Evolutionary conservation across 2,888 invertebrate genomes (phyloP).

Genomic region (Cetonia aurata): DNA sequence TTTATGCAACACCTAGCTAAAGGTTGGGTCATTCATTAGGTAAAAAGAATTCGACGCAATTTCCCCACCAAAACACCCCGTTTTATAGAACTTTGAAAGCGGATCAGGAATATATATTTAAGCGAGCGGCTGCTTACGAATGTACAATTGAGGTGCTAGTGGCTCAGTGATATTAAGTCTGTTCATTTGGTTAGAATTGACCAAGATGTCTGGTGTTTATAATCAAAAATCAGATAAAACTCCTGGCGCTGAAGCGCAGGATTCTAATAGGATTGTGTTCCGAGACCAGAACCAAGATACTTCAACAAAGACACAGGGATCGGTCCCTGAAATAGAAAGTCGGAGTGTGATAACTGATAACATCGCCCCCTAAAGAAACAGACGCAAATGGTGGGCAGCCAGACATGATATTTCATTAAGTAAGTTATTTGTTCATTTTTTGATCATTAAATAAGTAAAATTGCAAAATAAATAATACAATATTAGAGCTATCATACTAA

Average conservation of each 20-base stretch:
- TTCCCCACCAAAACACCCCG: conserved; percentile 27
- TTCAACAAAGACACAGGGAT: background rate
- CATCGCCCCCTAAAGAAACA: conserved; percentile 26
- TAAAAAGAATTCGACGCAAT: conserved; percentile 7
- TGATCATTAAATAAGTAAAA: background rate
- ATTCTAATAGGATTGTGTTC: conserved; percentile 13
- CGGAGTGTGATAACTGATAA: conserved; percentile 25
- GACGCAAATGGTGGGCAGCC: conserved; percentile 37
- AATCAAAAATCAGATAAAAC: background rate
- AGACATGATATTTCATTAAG: conserved; percentile 23
- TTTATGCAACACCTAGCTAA: background rate
- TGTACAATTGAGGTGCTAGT: background rate
- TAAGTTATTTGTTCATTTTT: conserved; percentile 26
- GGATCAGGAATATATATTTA: conserved; percentile 15
- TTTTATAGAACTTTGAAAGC: conserved; percentile 12
- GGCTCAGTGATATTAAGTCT: background rate
- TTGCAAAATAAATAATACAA: background rate
- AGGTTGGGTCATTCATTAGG: conserved; percentile 13
- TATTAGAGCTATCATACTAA: background rate
- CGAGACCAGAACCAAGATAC: background rate
- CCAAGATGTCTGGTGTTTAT: conserved; percentile 12
- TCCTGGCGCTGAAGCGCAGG: background rate
- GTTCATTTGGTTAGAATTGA: background rate
- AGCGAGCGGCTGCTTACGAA: background rate
- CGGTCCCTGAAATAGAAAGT: background rate